A percentile compares a stretch with the other conserved stretches of the same genome.
These are phyloP conservation scores for Actinia tenebrosa DNA, from an alignment of 64 coral and sea anemone genomes.

Conservation along the genomic window DNA sequence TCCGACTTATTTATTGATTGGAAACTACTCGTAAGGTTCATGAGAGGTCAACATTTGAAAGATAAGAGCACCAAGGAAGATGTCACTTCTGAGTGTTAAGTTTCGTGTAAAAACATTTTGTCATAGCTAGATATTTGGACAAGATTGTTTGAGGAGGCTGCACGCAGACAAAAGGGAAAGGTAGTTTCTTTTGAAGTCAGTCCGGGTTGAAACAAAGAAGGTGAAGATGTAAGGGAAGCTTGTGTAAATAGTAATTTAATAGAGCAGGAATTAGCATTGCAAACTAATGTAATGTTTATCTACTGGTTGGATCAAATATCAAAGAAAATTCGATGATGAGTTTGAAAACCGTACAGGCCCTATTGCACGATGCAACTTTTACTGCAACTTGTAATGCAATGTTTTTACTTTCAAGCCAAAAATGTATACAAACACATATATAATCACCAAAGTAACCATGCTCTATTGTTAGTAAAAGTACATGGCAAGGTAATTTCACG, in stretches of 20 bases:
- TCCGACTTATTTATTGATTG: background rate
- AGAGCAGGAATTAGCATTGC: background rate
- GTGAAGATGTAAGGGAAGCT: constrained; percentile 19
- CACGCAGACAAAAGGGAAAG: background rate
- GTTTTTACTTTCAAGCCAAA: too few species aligned
- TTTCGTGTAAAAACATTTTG: background rate
- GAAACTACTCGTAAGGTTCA: background rate
- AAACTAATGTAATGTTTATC: background rate
- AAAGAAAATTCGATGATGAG: background rate
- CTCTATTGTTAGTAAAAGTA: too few species aligned
- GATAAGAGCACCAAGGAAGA: background rate
- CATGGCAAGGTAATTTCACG: too few species aligned
- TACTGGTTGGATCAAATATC: background rate
- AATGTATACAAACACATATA: too few species aligned
- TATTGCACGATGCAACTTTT: too few species aligned
- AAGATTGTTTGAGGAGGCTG: background rate
- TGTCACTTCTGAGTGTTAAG: background rate
- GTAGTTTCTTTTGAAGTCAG: background rate
- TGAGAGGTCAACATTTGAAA: background rate
- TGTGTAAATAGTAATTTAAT: constrained; percentile 25
- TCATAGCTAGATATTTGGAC: background rate
- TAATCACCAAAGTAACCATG: too few species aligned
- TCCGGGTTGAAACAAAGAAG: constrained; percentile 6
- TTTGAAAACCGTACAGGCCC: background rate
- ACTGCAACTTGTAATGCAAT: too few species aligned